Conservation (phyloP, 2,888 invertebrate species). For the Eupsilia transversa region DNA sequence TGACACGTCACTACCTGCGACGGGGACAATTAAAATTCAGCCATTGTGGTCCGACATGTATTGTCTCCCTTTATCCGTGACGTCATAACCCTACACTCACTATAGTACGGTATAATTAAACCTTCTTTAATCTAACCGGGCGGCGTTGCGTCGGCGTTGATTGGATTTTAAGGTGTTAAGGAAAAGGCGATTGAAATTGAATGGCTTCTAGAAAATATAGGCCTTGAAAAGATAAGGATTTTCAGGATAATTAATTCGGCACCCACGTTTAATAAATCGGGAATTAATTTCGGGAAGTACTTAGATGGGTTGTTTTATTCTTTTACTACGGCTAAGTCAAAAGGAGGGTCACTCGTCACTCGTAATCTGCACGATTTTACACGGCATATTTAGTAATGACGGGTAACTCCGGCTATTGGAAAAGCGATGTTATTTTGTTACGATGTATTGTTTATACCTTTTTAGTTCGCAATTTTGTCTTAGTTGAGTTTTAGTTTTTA, state of each 20-base stretch:
- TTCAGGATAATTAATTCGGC: slow-evolving; percentile 60
- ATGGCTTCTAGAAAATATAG: slow-evolving; percentile 53
- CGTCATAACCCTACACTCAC: slow-evolving; percentile 74
- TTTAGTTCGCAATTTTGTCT: too few species aligned
- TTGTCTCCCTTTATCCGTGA: slow-evolving; percentile 74
- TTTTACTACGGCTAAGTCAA: not conserved
- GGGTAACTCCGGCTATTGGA: too few species aligned
- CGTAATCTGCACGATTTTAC: too few species aligned
- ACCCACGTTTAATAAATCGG: slow-evolving; percentile 26
- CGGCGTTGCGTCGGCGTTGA: slow-evolving; percentile 74
- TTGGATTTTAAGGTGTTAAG: slow-evolving; percentile 83
- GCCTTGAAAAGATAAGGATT: slow-evolving; percentile 52
- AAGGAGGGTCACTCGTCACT: too few species aligned
- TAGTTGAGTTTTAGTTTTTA: too few species aligned
- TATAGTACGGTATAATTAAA: slow-evolving; percentile 82
- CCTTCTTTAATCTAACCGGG: slow-evolving; percentile 75
- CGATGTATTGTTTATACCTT: too few species aligned
- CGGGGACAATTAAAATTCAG: slow-evolving; percentile 77
- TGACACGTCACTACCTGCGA: slow-evolving; percentile 70
- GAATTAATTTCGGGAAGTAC: slow-evolving; percentile 18
- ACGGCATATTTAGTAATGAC: too few species aligned
- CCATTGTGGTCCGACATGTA: slow-evolving; percentile 75
- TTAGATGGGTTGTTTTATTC: slow-evolving; percentile 6
- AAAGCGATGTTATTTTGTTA: too few species aligned
- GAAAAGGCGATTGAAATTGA: slow-evolving; percentile 65